A percentile compares a stretch with the other conserved stretches of the same genome.
These are phyloP conservation scores for Antennarius striatus DNA, from an alignment of 2,113 vertebrate genomes.

Conservation along the genomic window DNA sequence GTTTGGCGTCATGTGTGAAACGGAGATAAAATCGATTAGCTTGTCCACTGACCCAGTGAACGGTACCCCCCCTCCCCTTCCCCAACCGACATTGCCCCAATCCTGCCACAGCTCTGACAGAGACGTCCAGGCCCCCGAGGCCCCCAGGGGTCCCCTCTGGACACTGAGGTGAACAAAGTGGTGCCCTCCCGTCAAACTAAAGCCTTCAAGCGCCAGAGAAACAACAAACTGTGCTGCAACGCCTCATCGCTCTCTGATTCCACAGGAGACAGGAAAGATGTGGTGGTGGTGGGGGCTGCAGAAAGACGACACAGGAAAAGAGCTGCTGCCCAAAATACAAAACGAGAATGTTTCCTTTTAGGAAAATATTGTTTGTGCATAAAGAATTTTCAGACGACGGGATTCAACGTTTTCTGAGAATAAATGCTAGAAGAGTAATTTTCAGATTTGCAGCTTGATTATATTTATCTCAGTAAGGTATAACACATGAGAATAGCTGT, in stretches of 20 bases:
- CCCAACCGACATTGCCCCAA: conserved; percentile 29
- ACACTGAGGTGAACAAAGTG: conserved; percentile 78
- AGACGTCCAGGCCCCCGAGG: conserved; percentile 62
- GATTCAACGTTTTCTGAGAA: background rate
- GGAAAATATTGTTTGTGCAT: background rate
- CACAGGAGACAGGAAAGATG: conserved; percentile 67
- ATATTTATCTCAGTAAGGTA: too few species aligned
- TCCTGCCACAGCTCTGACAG: conserved; percentile 67
- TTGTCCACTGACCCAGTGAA: conserved; percentile 94
- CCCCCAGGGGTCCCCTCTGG: conserved; percentile 64
- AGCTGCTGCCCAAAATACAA: conserved; percentile 9
- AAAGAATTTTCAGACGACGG: conserved; percentile 13
- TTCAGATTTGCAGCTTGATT: too few species aligned
- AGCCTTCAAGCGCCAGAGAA: conserved; percentile 68
- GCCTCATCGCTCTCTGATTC: conserved; percentile 72
- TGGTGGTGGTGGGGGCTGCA: conserved; percentile 37
- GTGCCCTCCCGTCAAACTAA: conserved; percentile 76
- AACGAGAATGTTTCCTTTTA: background rate
- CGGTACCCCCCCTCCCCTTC: conserved; percentile 49
- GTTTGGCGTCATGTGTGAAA: conserved; percentile 67
- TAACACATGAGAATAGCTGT: background rate
- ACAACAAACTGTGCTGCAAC: conserved; percentile 69
- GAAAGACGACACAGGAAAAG: conserved; percentile 47
- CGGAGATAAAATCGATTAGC: conserved; percentile 98
- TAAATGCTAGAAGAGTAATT: background rate